Base-by-base conservation (phyloP, 2,113 vertebrate genomes). In the Aythya baeri region DNA sequence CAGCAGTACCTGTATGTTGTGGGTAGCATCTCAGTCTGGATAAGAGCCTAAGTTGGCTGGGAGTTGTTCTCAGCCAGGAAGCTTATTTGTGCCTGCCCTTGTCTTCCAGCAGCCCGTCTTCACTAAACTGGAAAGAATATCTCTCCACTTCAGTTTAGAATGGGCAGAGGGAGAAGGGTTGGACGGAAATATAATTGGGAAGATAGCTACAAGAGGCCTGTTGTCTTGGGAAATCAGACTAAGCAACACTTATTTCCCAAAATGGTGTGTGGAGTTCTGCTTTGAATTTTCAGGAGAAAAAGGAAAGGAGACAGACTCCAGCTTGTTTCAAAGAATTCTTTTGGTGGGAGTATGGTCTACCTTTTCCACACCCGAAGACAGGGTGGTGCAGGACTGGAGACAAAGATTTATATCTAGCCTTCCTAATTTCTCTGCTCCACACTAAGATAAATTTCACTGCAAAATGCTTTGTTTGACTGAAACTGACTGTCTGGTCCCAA, bases 161-260 rank as follows among this genome's bases (percentile, higher is more conserved):
- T 3, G 46, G 46, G 46, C 46, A 31, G 34, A 25, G 22, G 23
- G 32, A 81, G 43, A 34, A 59, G 27, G 13, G 16, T 6, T 14
- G 76, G 66, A 67, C 12, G 34, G 52, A 62, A 67, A 58, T 49
- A 54, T 7, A 49, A 36, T 46, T 46, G 44, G 44, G 44, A 46
- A 46, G 44, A 46, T 9, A 38, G 13, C 21, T 57, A 22, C 36
- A 32, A 27, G 62, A 43, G 20, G 6, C 13, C 13, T 4, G 4
- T 1, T 32, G 9, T 8, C 49, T 52, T 22, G 11, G 17, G 16
- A 81, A 16, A 3, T 72, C 29, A 22, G 8, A 32, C 1, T 1
- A 32, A 13, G 14, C 0, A 1, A 17, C 13, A 52, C 9, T 52
- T 34, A 13, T 46, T 62, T 52, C 38, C 17, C 52, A 41, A 1